phyloP scores from a whole-genome alignment of 2,797 vertebrate species.

The Paratrypauchen microcephalus region DNA sequence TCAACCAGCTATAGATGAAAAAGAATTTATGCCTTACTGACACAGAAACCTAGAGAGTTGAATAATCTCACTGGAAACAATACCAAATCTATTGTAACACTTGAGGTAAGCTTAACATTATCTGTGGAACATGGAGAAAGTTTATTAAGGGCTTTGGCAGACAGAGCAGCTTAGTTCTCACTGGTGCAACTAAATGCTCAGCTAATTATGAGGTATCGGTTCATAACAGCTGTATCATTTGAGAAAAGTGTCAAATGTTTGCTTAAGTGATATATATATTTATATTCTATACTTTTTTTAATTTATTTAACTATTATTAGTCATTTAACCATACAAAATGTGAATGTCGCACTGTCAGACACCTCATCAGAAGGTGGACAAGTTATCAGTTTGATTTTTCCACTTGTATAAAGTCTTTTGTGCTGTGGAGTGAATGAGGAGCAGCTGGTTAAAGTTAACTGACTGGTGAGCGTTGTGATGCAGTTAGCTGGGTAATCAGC shows the following conservation, averaged over 20 bases:
- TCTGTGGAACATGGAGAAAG: too few species aligned
- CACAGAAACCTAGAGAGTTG: neutral
- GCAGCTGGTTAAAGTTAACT: neutral
- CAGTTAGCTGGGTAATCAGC: slow-evolving; percentile 8
- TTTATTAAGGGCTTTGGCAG: too few species aligned
- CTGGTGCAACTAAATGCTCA: neutral
- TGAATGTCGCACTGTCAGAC: too few species aligned
- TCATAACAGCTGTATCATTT: neutral
- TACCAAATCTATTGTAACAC: neutral
- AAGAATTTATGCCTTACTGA: neutral
- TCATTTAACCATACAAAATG: neutral
- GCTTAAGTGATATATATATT: too few species aligned
- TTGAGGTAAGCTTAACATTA: neutral
- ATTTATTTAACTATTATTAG: neutral
- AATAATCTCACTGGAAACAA: neutral
- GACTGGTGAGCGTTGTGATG: slow-evolving; percentile 12
- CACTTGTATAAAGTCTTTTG: neutral
- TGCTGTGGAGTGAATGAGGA: neutral
- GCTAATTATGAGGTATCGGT: neutral
- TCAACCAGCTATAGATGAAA: neutral
- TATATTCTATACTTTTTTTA: too few species aligned
- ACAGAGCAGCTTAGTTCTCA: neutral
- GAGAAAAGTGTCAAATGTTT: neutral
- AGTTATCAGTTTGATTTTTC: neutral
- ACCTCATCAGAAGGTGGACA: neutral